Evolutionary conservation across 2,888 invertebrate species (phyloP).

Genomic region (Amiota communis): DNA sequence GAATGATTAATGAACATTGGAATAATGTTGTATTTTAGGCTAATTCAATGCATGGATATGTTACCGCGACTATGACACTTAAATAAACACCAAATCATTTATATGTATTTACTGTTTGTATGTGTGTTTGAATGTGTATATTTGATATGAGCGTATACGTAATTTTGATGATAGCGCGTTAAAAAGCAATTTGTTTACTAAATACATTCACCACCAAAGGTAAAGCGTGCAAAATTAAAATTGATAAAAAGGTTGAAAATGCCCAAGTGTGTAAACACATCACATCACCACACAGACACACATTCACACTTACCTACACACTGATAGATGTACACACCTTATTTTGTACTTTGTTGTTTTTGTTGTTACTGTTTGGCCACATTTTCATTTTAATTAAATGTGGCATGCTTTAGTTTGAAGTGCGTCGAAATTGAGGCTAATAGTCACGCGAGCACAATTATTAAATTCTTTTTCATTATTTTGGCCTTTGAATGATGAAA

Average conservation of each 20-base stretch:
- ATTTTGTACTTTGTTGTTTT: too few relatives aligned
- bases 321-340: too few relatives aligned
- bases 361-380: neutral
- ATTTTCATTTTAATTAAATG: conserved; percentile 32
- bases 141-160: neutral
- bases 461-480: conserved; percentile 19
- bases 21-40: too few relatives aligned
- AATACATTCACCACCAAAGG: neutral
- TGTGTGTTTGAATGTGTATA: neutral
- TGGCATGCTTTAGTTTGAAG: conserved; percentile 39
- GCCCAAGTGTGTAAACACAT: neutral
- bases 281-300: neutral
- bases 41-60: too few relatives aligned
- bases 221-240: neutral
- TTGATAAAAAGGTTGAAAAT: conserved; percentile 10
- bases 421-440: conserved; percentile 44
- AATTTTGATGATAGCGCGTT: conserved; percentile 4
- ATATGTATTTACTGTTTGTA: too few relatives aligned
- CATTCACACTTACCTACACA: too few relatives aligned
- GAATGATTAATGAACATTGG: too few relatives aligned
- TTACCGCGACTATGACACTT: too few relatives aligned
- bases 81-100: too few relatives aligned
- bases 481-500: conserved; percentile 16
- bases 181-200: conserved; percentile 10
- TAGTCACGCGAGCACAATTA: conserved; percentile 27